Conservation (phyloP, 2,113 vertebrate genomes). For the Rhinopithecus roxellana region DNA sequence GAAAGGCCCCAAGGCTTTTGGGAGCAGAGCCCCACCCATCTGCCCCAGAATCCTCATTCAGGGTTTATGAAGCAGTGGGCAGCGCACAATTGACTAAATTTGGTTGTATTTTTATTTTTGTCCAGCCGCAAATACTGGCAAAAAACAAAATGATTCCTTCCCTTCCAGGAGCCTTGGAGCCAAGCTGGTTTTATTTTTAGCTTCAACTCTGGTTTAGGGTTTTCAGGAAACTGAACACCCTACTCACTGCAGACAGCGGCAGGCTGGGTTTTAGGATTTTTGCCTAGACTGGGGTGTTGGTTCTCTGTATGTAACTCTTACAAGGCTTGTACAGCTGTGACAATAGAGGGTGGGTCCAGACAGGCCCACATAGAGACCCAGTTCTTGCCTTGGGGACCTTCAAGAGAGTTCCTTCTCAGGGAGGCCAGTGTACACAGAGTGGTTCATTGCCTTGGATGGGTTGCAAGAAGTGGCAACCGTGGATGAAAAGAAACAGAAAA, state of each 20-base stretch:
- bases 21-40: not conserved
- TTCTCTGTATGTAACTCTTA: not conserved
- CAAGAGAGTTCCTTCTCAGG: not conserved
- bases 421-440: not conserved
- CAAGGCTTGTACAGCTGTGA: slow-evolving; percentile 8
- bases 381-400: not conserved
- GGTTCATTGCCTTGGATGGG: not conserved
- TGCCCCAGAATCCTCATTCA: slow-evolving; percentile 14
- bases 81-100: slow-evolving; percentile 55
- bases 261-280: not conserved
- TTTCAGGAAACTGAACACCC: slow-evolving; percentile 27
- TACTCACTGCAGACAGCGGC: not conserved
- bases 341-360: slow-evolving; percentile 35
- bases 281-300: not conserved
- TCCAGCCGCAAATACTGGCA: slow-evolving; percentile 63
- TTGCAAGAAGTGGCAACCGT: not conserved
- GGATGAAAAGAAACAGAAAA: not conserved
- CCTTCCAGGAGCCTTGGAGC: slow-evolving; percentile 49
- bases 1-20: slow-evolving; percentile 20
- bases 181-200: slow-evolving; percentile 51
- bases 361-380: not conserved
- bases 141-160: slow-evolving; percentile 66
- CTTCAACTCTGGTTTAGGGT: slow-evolving; percentile 34
- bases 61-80: not conserved
- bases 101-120: slow-evolving; percentile 76